A percentile compares a stretch with the other conserved stretches of the same genome.
Evolutionary conservation across 1,140 invertebrate genomes (phyloP).

Genomic region (silkworm (Bombyx mori)): ASM3026992v2 NC_085130.1:9936501-9937000

Average conservation of each 20-base stretch:
- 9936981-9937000: constrained; percentile 13
- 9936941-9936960: constrained; percentile 12
- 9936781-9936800: constrained; percentile 1
- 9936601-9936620: constrained; percentile 44
- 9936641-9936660: constrained; percentile 41
- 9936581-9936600: constrained; percentile 21
- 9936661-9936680: constrained; percentile 41
- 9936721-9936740: constrained; percentile 15
- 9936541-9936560: constrained; percentile 30
- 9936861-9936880: constrained; percentile 20
- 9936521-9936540: constrained; percentile 26
- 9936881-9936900: constrained; percentile 14
- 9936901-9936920: constrained; percentile 6
- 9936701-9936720: constrained; percentile 12
- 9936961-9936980: constrained; percentile 13
- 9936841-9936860: constrained; percentile 14
- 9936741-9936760: constrained; percentile 3
- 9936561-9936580: constrained; percentile 24
- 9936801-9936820: constrained; percentile 13
- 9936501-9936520: not conserved
- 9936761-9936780: constrained; percentile 2
- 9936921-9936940: constrained; percentile 14
- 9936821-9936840: constrained; percentile 11
- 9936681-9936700: constrained; percentile 52
- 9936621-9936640: constrained; percentile 37